Percentiles rank a stretch among this genome's conserved stretches.
phyloP scores from a whole-genome alignment of 1,140 invertebrate genomes.

The Eriocheir sinensis region DNA sequence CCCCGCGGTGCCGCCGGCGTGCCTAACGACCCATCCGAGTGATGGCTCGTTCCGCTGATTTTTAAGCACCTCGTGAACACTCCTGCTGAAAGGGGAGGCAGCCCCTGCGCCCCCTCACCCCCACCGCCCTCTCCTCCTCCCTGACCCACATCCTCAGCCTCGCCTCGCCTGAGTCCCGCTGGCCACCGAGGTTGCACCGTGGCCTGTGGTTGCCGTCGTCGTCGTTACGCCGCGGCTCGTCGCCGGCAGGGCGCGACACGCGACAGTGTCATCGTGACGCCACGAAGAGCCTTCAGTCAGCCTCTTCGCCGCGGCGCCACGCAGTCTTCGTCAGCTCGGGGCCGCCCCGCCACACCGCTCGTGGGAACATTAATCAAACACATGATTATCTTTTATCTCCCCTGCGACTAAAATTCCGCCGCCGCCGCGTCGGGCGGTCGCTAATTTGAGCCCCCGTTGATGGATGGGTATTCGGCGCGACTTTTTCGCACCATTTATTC shows the following conservation, averaged over 20 bases:
- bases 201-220: not conserved
- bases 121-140: not conserved
- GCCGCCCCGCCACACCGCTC: not conserved
- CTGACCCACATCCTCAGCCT: too few relatives aligned
- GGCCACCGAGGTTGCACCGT: not conserved
- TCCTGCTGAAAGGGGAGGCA: not conserved
- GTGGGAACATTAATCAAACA: slow-evolving; percentile 15
- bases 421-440: not conserved
- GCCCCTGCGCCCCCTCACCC: not conserved
- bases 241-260: not conserved
- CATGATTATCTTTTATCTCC: not conserved
- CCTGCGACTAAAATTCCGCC: not conserved
- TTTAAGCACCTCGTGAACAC: slow-evolving; percentile 3
- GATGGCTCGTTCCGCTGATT: not conserved
- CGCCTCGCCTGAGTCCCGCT: too few relatives aligned
- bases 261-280: not conserved
- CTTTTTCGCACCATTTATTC: slow-evolving; percentile 2
- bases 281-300: not conserved
- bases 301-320: not conserved
- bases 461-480: not conserved
- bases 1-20: not conserved
- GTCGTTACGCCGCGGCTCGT: not conserved
- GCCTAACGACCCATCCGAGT: too few relatives aligned
- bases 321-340: not conserved
- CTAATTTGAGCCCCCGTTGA: not conserved